Evolutionary conservation across 2,888 invertebrate species (phyloP).

Genomic region (Belgica antarctica): DNA sequence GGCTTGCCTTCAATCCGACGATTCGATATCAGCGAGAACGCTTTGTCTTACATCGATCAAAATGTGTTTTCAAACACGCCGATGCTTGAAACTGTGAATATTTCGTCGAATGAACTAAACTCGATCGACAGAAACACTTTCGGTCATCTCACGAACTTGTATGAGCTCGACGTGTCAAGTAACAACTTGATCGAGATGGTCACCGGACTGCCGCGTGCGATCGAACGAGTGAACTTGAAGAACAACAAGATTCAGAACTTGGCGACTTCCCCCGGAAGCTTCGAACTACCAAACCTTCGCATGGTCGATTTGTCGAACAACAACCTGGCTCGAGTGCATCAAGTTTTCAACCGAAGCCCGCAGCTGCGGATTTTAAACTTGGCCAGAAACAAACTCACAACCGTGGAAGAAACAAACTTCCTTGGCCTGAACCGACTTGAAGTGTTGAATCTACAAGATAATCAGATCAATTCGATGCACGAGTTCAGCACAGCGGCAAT

Average conservation of each 20-base stretch:
- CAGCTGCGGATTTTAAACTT: constrained; percentile 69
- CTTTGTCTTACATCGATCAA: constrained; percentile 67
- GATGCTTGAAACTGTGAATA: constrained; percentile 73
- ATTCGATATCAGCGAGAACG: constrained; percentile 74
- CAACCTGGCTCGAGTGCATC: constrained; percentile 67
- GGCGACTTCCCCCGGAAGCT: constrained; percentile 64
- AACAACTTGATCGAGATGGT: constrained; percentile 73
- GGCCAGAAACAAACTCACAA: constrained; percentile 69
- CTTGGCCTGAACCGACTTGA: constrained; percentile 69
- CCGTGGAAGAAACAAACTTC: constrained; percentile 68
- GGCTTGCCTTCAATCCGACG: constrained; percentile 74
- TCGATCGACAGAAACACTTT: constrained; percentile 75
- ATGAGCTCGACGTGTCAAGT: constrained; percentile 73
- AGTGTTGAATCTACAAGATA: constrained; percentile 70
- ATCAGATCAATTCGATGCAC: constrained; percentile 67
- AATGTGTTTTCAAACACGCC: constrained; percentile 71
- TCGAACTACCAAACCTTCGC: constrained; percentile 70
- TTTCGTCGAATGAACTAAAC: constrained; percentile 72
- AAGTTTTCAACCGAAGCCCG: constrained; percentile 64
- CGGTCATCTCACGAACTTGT: constrained; percentile 69
- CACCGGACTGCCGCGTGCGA: constrained; percentile 72
- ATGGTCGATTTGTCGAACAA: constrained; percentile 75
- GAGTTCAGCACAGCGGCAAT: constrained; percentile 65
- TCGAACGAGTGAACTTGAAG: constrained; percentile 71
- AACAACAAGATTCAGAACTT: constrained; percentile 69